Base-by-base conservation (phyloP, 2,113 vertebrate species). In the Eupsittula cactorum region DNA sequence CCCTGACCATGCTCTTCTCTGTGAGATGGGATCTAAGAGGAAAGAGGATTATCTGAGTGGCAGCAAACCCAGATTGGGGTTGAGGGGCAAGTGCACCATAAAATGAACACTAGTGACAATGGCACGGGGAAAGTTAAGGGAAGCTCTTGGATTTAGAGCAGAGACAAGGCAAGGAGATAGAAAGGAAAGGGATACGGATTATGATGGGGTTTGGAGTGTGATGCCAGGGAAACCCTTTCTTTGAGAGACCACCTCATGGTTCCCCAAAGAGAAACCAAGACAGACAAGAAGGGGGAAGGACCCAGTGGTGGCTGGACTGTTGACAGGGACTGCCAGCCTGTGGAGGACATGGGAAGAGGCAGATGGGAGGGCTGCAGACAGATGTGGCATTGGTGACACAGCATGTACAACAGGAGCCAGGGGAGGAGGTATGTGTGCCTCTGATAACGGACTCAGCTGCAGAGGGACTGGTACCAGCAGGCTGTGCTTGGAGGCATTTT, bases 41-140 rank as follows among this genome's bases (percentile, higher is more conserved):
- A 47, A 90, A 14, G 12, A 79, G 19, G 7, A 12, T 90, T 75
- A 20, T 42, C 47, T 68, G 42, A 75, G 31, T 21, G 5, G 5
- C 21, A 47, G 53, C 7, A 78, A 60, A 55, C 10, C 4, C 35
- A 55, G 4, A 31, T 0, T 47, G 35, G 17, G 4, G 5, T 41
- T 9, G 15, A 80, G 7, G 17, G 1, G 6, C 7, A 88, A 52
- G 8, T 24, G 21, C 16, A 79, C 15, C 2, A 10, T 64, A 19
- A 75, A 84, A 79, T 13, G 25, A 71, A n/a, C 9, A 19, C 3
- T 21, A 29, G 3, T 73, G 35, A 13, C 11, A 46, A 53, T 5
- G 68, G 9, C 39, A 31, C 8, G 7, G 27, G 42, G 17, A 57
- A 42, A 3, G 11, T 62, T 28, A 21, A 52, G 27, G 24, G 9